Evolutionary conservation across 1,140 invertebrate genomes (phyloP), one percentile per base, ranked within the genome.

Genomic region (Megalonaias nervosa): DNA sequence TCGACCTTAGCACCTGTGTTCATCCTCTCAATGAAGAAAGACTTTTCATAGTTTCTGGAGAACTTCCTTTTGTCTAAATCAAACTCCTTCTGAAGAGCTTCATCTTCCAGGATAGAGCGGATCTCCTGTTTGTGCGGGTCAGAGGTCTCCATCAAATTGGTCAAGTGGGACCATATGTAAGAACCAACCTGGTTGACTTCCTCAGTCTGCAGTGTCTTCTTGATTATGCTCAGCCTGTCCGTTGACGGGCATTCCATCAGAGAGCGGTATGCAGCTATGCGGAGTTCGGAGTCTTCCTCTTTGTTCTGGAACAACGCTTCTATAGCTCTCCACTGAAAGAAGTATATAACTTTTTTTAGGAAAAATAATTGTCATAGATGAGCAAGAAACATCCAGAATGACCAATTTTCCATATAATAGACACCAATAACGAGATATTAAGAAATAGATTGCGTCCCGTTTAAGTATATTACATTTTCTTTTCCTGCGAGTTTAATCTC

Each of bases 111-210:
- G 9, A 98, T 92, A 67, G 95, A 94, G 88, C 97, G 95, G 48
- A 98, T 94, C 85, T 96, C 94, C 16, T 96, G 93, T 82, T 94
- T 93, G 16, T 94, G 94, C 0, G 96, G 96, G 12, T 96, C 93
- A 0, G 96, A 95, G 0, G 96, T 97, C 79, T 95, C 95, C 72
- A 95, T 93, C n/a, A 97, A 88, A 89, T 97, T 98, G 71, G 93
- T 95, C 59, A 99, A 91, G 89, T 98, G 96, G 62, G 95, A 97
- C 96, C 96, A 98, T 6, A 99, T 95, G 87, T 97, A 99, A 13
- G 97, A 97, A 11, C 96, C 96, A 64, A 97, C 97, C 96, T 98
- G 97, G 89, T 98, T 98, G 4, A 97, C 94, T 85, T 95, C 92
- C 89, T 98, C 97, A 31, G 93, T 90, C 71, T 94, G 91, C 5